These are phyloP conservation scores for Cyprinodon variegatus DNA, from an alignment of 2,113 vertebrate genomes.

Conservation along the genomic window DNA sequence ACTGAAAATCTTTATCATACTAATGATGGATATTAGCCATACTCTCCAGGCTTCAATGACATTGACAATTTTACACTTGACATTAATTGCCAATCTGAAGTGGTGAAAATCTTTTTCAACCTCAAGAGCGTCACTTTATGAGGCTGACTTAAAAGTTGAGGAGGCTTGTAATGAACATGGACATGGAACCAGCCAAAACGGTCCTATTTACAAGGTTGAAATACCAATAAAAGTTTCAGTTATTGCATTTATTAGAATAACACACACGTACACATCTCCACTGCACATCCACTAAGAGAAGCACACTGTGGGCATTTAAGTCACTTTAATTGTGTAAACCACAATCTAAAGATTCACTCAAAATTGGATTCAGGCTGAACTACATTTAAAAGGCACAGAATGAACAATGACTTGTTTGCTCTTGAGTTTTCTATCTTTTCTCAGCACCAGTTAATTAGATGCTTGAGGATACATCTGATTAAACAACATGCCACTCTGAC, in stretches of 20 bases:
- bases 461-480: constrained; percentile 75
- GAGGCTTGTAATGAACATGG: constrained; percentile 65
- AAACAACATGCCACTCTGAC: constrained; percentile 60
- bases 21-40: constrained; percentile 75
- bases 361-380: constrained; percentile 37
- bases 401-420: constrained; percentile 62
- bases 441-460: constrained; percentile 68
- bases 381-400: constrained; percentile 51
- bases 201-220: constrained; percentile 61
- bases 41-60: constrained; percentile 64
- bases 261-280: constrained; percentile 8
- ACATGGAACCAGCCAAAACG: constrained; percentile 57
- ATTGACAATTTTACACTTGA: constrained; percentile 79
- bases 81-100: constrained; percentile 76
- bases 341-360: constrained; percentile 27
- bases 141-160: constrained; percentile 62
- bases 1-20: constrained; percentile 70
- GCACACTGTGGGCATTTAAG: constrained; percentile 23
- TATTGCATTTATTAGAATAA: constrained; percentile 25
- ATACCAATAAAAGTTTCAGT: constrained; percentile 57
- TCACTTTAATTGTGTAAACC: constrained; percentile 32
- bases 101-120: constrained; percentile 61
- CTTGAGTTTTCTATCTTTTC: constrained; percentile 47
- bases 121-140: constrained; percentile 69
- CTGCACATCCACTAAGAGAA: neutral